Percentiles rank a stretch among this genome's conserved stretches.
Conservation (phyloP, 2,888 invertebrate species). For the Exocentrus adspersus region DNA sequence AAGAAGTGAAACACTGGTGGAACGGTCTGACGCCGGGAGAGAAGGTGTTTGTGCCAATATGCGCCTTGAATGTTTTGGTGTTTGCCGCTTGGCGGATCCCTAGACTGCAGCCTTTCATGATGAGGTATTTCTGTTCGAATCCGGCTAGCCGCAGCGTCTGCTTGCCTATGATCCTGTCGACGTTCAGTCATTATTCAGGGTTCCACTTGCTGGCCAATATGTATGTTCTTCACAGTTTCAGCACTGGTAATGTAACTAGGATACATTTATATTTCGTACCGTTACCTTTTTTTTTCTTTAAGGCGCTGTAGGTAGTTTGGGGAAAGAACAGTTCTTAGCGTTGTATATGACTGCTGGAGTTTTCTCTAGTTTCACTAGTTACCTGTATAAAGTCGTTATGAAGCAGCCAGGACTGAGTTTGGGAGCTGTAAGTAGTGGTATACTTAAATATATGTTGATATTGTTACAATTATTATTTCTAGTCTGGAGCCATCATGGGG, state of each 20-base stretch:
- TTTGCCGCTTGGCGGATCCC: conserved; percentile 86
- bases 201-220: conserved; percentile 93
- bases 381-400: conserved; percentile 78
- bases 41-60: conserved; percentile 82
- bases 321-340: conserved; percentile 91
- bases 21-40: conserved; percentile 76
- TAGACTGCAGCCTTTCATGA: conserved; percentile 76
- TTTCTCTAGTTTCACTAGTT: conserved; percentile 86
- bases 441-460: neutral
- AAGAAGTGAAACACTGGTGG: conserved; percentile 74
- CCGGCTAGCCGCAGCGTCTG: conserved; percentile 80
- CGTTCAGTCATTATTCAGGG: conserved; percentile 91
- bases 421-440: conserved; percentile 82
- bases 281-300: conserved; percentile 54
- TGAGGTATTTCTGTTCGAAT: conserved; percentile 86
- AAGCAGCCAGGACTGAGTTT: conserved; percentile 81
- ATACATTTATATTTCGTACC: too few relatives aligned
- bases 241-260: conserved; percentile 63
- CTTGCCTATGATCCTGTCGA: conserved; percentile 92
- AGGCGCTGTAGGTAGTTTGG: conserved; percentile 79
- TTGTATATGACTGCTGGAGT: conserved; percentile 91
- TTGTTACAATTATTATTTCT: neutral
- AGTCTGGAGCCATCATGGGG: conserved; percentile 97
- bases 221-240: conserved; percentile 93
- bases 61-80: conserved; percentile 80